A percentile compares a stretch with the other conserved stretches of the same genome.
These are phyloP conservation scores for Mobula birostris DNA, from an alignment of 2,113 vertebrate species.

Conservation along the genomic window DNA sequence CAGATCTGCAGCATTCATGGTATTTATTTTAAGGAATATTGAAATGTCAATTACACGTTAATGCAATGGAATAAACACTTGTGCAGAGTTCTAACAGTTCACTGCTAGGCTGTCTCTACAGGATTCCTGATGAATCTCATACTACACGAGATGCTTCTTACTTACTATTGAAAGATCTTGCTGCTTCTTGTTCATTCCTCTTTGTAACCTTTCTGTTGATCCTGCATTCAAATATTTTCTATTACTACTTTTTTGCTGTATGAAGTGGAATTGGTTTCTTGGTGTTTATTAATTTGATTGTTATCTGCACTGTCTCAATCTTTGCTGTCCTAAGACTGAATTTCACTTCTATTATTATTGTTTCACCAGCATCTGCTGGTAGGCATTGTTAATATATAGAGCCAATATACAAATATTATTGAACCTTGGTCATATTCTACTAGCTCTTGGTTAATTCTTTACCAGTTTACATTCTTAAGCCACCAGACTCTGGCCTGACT, in stretches of 20 bases:
- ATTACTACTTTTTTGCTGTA: not conserved
- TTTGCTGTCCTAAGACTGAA: not conserved
- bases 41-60: no score
- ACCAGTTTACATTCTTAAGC: not conserved
- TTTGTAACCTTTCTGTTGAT: not conserved
- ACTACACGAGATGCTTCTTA: not conserved
- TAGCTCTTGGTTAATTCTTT: not conserved
- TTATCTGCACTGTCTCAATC: not conserved
- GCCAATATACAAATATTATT: not conserved
- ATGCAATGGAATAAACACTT: no score
- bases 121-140: not conserved
- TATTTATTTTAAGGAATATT: no score
- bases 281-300: not conserved
- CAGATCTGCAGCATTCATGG: no score
- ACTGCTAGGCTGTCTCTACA: not conserved
- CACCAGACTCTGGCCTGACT: not conserved
- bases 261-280: not conserved
- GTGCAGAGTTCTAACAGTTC: not conserved
- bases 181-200: not conserved
- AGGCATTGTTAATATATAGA: no score
- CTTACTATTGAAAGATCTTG: not conserved
- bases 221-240: not conserved
- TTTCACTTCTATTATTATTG: not conserved
- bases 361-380: not conserved
- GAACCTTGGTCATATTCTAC: not conserved